Conservation (phyloP, 2,888 invertebrate species). For the Timema cristinae region DNA sequence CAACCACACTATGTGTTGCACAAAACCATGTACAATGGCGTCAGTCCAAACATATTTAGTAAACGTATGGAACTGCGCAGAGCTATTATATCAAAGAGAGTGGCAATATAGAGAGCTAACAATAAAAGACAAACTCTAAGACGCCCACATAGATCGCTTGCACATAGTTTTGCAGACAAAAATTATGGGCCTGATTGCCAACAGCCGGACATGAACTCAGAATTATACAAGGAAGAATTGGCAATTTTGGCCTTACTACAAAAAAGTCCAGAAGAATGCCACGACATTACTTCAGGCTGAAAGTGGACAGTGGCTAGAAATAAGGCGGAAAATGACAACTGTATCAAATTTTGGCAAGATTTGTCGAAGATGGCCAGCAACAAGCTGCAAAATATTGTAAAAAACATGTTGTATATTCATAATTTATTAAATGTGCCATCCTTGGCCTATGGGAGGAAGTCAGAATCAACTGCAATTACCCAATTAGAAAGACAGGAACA, state of each 20-base stretch:
- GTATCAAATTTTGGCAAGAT: constrained; percentile 31
- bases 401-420: constrained; percentile 20
- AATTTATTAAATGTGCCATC: constrained; percentile 16
- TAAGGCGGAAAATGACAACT: constrained; percentile 26
- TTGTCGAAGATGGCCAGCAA: constrained; percentile 24
- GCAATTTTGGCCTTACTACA: constrained; percentile 7
- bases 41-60: constrained; percentile 7
- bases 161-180: neutral
- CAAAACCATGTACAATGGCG: constrained; percentile 5
- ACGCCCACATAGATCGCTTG: neutral
- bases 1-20: constrained; percentile 1
- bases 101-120: neutral
- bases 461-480: constrained; percentile 28
- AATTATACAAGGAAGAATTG: neutral
- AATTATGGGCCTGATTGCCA: neutral
- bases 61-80: neutral
- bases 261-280: constrained; percentile 10
- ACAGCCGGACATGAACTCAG: neutral
- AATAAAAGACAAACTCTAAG: neutral
- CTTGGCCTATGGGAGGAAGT: constrained; percentile 29
- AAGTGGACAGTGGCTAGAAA: constrained; percentile 15
- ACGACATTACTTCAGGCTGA: neutral
- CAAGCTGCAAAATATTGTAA: constrained; percentile 26
- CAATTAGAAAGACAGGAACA: constrained; percentile 25
- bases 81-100: neutral